phyloP scores from a whole-genome alignment of 2,888 invertebrate genomes.

The Philaethria dido region DNA sequence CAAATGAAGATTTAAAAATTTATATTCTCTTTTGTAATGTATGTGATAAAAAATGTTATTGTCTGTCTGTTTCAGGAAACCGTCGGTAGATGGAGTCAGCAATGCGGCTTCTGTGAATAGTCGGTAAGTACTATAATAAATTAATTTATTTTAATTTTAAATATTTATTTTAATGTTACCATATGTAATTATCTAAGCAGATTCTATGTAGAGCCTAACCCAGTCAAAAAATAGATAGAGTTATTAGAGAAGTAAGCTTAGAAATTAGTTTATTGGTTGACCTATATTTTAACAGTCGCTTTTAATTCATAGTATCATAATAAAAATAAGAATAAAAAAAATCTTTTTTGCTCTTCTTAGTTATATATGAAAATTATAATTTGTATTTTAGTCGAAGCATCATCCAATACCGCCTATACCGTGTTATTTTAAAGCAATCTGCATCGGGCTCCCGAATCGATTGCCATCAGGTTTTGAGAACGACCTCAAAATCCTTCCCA shows the following conservation, averaged over 20 bases:
- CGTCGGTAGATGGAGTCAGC: slow-evolving; percentile 93
- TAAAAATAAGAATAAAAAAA: too few relatives aligned
- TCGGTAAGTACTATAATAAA: slow-evolving; percentile 87
- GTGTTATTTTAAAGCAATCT: slow-evolving; percentile 66
- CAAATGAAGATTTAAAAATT: too few relatives aligned
- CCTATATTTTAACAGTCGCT: too few relatives aligned
- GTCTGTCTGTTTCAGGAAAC: slow-evolving; percentile 88
- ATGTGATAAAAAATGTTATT: too few relatives aligned
- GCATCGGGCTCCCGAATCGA: slow-evolving; percentile 59
- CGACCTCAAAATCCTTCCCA: slow-evolving; percentile 61
- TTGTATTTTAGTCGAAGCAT: not conserved
- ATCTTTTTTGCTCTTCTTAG: not conserved
- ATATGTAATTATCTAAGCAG: too few relatives aligned
- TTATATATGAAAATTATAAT: not conserved
- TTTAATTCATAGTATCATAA: too few relatives aligned
- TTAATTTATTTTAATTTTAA: not conserved
- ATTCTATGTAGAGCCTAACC: too few relatives aligned
- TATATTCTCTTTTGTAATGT: too few relatives aligned
- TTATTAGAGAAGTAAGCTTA: too few relatives aligned
- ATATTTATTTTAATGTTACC: too few relatives aligned
- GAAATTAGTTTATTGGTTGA: too few relatives aligned
- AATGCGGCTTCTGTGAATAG: slow-evolving; percentile 93
- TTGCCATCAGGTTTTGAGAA: slow-evolving; percentile 62
- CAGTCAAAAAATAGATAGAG: too few relatives aligned
- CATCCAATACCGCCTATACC: slow-evolving; percentile 63